Conservation (phyloP, 2,113 vertebrate species). For the Corythaeola cristata region DNA sequence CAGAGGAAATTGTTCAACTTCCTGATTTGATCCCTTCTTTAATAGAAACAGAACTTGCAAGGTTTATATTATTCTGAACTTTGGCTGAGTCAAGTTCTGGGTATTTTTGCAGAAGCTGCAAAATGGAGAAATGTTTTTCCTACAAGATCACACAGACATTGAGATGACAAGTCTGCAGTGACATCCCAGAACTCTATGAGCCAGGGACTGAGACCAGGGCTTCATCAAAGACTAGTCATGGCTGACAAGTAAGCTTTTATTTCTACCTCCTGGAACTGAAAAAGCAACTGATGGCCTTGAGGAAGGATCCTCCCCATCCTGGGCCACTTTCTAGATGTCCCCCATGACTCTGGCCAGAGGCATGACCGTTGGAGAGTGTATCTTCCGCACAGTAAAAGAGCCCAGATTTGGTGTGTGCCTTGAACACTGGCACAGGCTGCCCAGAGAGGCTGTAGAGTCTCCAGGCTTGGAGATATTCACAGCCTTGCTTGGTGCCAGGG, state of each 20-base stretch:
- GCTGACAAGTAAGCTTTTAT: background rate
- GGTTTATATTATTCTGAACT: background rate
- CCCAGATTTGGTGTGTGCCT: too few species aligned
- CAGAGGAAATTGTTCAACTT: background rate
- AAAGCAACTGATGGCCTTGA: background rate
- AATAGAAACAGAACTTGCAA: background rate
- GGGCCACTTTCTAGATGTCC: background rate
- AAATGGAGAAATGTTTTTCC: background rate
- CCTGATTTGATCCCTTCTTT: background rate
- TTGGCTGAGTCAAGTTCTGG: background rate
- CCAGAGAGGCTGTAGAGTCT: too few species aligned
- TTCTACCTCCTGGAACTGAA: background rate
- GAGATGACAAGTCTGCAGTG: background rate
- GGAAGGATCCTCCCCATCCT: background rate
- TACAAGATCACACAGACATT: background rate
- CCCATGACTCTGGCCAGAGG: background rate
- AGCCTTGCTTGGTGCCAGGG: background rate
- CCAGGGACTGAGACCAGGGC: background rate
- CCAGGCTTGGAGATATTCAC: background rate
- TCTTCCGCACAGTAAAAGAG: rapidly evolving
- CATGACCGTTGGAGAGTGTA: rapidly evolving
- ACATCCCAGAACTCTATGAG: background rate
- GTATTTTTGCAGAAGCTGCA: background rate
- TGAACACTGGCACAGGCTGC: too few species aligned
- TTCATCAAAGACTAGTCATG: rapidly evolving